phyloP scores from a whole-genome alignment of 2,888 invertebrate genomes.

The Calephelis perditalis region DNA sequence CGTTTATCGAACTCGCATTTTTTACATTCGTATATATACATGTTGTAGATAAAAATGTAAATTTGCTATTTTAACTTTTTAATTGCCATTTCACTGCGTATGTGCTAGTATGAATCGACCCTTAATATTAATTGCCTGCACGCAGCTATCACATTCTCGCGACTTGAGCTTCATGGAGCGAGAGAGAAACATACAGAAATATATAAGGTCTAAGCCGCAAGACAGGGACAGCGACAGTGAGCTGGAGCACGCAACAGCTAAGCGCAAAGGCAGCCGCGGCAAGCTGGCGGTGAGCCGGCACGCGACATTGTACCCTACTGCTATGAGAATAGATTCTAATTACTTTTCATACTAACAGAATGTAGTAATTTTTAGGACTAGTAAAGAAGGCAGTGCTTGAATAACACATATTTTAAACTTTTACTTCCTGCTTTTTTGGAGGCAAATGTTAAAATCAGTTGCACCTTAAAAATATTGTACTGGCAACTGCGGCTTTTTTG shows the following conservation, averaged over 20 bases:
- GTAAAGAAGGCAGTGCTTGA: no score
- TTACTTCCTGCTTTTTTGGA: no score
- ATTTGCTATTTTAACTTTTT: no score
- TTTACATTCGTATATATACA: no score
- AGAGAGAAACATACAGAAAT: slow-evolving; percentile 73
- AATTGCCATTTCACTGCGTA: no score
- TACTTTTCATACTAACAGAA: neutral
- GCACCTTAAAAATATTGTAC: no score
- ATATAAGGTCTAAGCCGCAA: slow-evolving; percentile 72
- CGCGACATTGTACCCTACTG: slow-evolving; percentile 39
- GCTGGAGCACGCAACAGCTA: slow-evolving; percentile 77
- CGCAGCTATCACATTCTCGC: slow-evolving; percentile 70
- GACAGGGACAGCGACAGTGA: slow-evolving; percentile 93
- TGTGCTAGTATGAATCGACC: no score
- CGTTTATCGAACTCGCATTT: no score
- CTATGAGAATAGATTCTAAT: slow-evolving; percentile 43
- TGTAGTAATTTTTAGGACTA: neutral
- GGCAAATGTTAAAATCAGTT: no score
- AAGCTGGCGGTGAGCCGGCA: slow-evolving; percentile 85
- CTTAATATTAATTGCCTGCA: slow-evolving; percentile 49
- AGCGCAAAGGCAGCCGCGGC: slow-evolving; percentile 79
- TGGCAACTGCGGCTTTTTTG: no score
- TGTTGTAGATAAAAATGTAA: no score
- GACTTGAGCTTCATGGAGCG: slow-evolving; percentile 73
- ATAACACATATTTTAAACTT: no score